These are phyloP conservation scores for Axea sp. DNA, from an alignment of 2,888 invertebrate genomes.

Conservation along the genomic window DNA sequence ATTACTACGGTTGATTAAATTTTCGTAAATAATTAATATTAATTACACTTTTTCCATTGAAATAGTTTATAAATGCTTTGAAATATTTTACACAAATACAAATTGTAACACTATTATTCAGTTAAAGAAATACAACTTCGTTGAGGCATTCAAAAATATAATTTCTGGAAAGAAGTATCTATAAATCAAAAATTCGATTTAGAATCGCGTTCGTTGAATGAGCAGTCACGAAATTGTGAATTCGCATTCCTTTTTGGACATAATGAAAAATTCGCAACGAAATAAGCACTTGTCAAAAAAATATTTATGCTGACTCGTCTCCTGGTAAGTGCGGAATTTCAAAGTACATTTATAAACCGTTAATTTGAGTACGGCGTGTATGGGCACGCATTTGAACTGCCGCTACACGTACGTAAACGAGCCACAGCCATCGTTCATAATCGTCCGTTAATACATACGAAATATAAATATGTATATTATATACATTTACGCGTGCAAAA, in stretches of 20 bases:
- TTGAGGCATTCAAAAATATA: too few relatives aligned
- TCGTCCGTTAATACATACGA: slow-evolving; percentile 66
- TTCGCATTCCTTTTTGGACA: slow-evolving; percentile 7
- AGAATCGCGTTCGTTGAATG: not conserved
- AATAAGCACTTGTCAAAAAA: slow-evolving; percentile 52
- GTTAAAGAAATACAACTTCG: too few relatives aligned
- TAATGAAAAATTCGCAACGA: slow-evolving; percentile 37
- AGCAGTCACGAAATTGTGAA: slow-evolving; percentile 2
- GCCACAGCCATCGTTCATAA: slow-evolving; percentile 51
- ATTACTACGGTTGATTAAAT: too few relatives aligned
- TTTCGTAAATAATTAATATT: too few relatives aligned
- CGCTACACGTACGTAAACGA: slow-evolving; percentile 46
- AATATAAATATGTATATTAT: slow-evolving; percentile 52
- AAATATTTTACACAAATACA: too few relatives aligned
- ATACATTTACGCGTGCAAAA: slow-evolving; percentile 17
- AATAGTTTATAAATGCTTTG: too few relatives aligned
- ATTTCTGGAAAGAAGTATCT: too few relatives aligned
- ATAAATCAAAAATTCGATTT: slow-evolving; percentile 3
- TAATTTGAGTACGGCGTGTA: slow-evolving; percentile 39
- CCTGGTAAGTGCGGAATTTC: slow-evolving; percentile 31
- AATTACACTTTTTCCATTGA: too few relatives aligned
- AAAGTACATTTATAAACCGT: slow-evolving; percentile 48
- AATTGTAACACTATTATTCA: too few relatives aligned
- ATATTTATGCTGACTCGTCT: slow-evolving; percentile 34
- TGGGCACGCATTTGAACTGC: slow-evolving; percentile 1